A percentile compares a stretch with the other conserved stretches of the same genome.
These are phyloP conservation scores for Spodoptera exigua DNA, from an alignment of 2,888 invertebrate species.

Conservation along the genomic window DNA sequence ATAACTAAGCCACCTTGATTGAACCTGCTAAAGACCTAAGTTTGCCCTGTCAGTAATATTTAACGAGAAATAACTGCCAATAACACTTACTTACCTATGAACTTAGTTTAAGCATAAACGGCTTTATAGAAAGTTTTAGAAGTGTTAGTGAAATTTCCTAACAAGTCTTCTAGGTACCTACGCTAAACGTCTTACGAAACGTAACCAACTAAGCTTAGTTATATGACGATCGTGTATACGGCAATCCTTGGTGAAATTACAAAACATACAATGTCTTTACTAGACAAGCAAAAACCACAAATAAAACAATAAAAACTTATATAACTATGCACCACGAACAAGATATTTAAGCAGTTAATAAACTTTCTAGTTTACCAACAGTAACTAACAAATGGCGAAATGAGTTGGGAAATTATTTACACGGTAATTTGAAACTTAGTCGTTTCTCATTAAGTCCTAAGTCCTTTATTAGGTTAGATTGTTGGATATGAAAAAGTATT, in stretches of 20 bases:
- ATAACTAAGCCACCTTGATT: no score
- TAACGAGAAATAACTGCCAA: no score
- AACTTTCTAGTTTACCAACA: slow-evolving; percentile 34
- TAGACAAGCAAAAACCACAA: slow-evolving; percentile 17
- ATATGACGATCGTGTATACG: slow-evolving; percentile 2
- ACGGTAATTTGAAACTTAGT: slow-evolving; percentile 40
- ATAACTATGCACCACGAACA: slow-evolving; percentile 26
- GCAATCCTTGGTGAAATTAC: slow-evolving; percentile 27
- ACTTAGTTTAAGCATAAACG: no score
- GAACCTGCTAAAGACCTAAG: no score
- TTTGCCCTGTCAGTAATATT: no score
- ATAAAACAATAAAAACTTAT: slow-evolving; percentile 47
- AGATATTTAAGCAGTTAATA: slow-evolving; percentile 45
- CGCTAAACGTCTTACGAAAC: no score
- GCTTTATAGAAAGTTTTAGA: no score
- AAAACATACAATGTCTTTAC: slow-evolving; percentile 29
- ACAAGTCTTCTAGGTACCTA: no score
- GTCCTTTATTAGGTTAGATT: slow-evolving; percentile 31
- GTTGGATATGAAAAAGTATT: slow-evolving; percentile 35
- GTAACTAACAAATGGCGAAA: slow-evolving; percentile 43
- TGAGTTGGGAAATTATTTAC: slow-evolving; percentile 37
- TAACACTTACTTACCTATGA: no score
- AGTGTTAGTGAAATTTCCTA: no score
- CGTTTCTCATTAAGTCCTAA: slow-evolving; percentile 37
- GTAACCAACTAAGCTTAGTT: slow-evolving; percentile 17